phyloP scores from a whole-genome alignment of 2,797 vertebrate species.

The Todus mexicanus region DNA sequence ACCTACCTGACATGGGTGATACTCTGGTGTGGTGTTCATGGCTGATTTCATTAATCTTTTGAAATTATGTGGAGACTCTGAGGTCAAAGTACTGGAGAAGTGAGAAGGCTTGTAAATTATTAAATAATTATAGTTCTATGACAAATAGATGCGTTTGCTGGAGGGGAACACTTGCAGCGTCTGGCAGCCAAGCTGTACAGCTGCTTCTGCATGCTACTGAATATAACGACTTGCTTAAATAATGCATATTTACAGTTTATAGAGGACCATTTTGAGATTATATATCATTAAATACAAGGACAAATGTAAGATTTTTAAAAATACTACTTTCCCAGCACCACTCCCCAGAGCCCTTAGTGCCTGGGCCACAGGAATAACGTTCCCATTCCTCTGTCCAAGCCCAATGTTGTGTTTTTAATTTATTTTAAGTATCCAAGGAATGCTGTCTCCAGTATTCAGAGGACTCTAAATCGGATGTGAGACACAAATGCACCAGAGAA shows the following conservation, averaged over 20 bases:
- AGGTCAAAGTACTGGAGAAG: background rate
- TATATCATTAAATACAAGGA: background rate
- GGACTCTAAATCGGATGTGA: conserved; percentile 77
- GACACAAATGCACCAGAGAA: conserved; percentile 77
- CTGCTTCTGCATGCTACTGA: conserved; percentile 27
- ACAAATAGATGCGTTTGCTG: background rate
- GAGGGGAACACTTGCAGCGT: background rate
- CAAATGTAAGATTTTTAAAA: background rate
- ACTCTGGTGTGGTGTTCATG: too few species aligned
- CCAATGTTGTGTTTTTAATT: conserved; percentile 55
- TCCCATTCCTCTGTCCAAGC: conserved; percentile 57
- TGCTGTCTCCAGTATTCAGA: conserved; percentile 65
- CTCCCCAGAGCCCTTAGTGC: conserved; percentile 43
- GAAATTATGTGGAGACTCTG: background rate
- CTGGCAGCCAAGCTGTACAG: conserved; percentile 19
- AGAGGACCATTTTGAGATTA: conserved; percentile 21
- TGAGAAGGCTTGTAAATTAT: background rate
- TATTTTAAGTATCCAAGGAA: conserved; percentile 77
- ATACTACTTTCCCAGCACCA: conserved; percentile 22
- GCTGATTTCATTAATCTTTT: background rate
- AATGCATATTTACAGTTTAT: conserved; percentile 17
- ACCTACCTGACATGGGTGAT: background rate
- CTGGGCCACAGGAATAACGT: conserved; percentile 36
- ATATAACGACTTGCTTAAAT: conserved; percentile 36
- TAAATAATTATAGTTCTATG: background rate